Percentiles rank a stretch among this genome's conserved stretches.
These are phyloP conservation scores for Ametastegia equiseti DNA, from an alignment of 2,888 invertebrate genomes.

Conservation along the genomic window DNA sequence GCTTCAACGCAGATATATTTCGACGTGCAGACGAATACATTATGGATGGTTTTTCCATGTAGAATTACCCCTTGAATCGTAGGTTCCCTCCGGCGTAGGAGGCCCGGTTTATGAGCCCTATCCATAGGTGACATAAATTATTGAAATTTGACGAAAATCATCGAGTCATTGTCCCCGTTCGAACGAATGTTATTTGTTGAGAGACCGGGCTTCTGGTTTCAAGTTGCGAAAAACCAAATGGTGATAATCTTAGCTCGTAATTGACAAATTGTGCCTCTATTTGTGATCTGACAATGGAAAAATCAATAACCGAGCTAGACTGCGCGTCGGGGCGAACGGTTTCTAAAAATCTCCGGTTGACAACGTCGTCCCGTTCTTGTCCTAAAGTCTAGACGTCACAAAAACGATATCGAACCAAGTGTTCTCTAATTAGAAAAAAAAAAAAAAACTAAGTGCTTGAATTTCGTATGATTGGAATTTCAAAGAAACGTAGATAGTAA, in stretches of 20 bases:
- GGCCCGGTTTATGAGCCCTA: too few species aligned
- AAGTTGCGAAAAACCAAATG: slow-evolving; percentile 9
- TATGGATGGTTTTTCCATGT: background rate
- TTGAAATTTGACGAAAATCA: too few species aligned
- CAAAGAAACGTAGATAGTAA: slow-evolving; percentile 30
- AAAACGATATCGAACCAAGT: background rate
- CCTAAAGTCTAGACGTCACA: background rate
- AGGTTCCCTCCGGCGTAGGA: background rate
- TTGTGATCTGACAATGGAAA: slow-evolving; percentile 27
- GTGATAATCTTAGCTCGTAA: slow-evolving; percentile 40
- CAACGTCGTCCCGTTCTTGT: background rate
- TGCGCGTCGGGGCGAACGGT: background rate
- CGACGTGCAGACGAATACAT: background rate
- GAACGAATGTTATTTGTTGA: background rate
- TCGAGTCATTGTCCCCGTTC: too few species aligned
- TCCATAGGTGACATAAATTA: too few species aligned
- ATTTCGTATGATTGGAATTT: slow-evolving; percentile 13
- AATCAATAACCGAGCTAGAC: background rate
- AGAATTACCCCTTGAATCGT: background rate
- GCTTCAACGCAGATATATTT: slow-evolving; percentile 2
- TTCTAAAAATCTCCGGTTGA: background rate
- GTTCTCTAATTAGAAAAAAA: background rate
- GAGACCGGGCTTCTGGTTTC: background rate
- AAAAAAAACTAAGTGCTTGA: slow-evolving; percentile 15
- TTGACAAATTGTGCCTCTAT: slow-evolving; percentile 38